phyloP scores from a whole-genome alignment of 2,113 vertebrate genomes.

The Condylura cristata region DNA sequence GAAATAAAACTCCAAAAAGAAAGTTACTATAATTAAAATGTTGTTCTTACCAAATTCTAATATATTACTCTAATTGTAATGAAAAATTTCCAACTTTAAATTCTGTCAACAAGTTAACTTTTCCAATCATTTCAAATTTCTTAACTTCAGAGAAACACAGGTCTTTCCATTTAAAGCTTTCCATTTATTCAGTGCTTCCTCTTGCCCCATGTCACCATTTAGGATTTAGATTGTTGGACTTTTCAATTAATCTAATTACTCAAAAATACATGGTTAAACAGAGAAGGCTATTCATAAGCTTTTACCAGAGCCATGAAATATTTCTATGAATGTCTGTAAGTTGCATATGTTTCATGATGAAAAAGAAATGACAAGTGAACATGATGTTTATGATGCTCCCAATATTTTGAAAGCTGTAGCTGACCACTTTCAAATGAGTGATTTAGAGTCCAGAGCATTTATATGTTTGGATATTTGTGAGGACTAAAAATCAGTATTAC shows the following conservation, averaged over 20 bases:
- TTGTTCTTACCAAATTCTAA: slow-evolving; percentile 30
- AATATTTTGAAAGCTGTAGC: slow-evolving; percentile 62
- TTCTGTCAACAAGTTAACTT: slow-evolving; percentile 29
- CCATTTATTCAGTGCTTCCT: slow-evolving; percentile 37
- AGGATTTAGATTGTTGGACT: slow-evolving; percentile 55
- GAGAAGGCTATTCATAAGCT: background rate
- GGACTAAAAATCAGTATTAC: slow-evolving; percentile 28
- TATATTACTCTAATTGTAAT: slow-evolving; percentile 26
- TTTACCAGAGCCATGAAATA: slow-evolving; percentile 35
- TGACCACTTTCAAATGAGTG: slow-evolving; percentile 24
- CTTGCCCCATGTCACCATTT: slow-evolving; percentile 12
- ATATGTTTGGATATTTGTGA: slow-evolving; percentile 44
- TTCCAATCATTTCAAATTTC: background rate
- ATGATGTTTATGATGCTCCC: background rate
- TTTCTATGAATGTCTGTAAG: background rate
- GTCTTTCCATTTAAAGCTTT: slow-evolving; percentile 50
- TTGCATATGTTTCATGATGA: slow-evolving; percentile 4
- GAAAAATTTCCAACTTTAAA: background rate
- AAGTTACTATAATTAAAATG: slow-evolving; percentile 43
- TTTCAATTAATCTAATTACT: slow-evolving; percentile 57
- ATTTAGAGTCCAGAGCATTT: slow-evolving; percentile 27
- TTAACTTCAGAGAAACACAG: slow-evolving; percentile 4
- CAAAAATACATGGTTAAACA: background rate
- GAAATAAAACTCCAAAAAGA: slow-evolving; percentile 45
- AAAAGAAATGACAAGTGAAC: slow-evolving; percentile 38